Evolutionary conservation across 2,888 invertebrate species (phyloP), one percentile per base, ranked within the genome.

Genomic region (Neoscelio sp.): DNA sequence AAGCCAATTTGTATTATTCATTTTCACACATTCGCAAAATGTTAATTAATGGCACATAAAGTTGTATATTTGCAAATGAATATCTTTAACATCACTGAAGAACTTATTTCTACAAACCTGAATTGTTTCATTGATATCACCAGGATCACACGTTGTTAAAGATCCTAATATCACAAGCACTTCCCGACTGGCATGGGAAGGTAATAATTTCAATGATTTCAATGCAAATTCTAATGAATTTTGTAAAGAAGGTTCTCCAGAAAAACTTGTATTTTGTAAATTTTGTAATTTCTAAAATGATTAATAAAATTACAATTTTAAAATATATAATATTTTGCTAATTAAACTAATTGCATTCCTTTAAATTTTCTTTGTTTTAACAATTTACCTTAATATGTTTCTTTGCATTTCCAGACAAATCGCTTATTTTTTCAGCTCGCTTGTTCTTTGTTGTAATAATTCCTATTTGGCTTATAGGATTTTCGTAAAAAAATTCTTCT

Each of bases 401-500:
- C 74, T 95, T 94, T 1, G 94, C 92, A 89, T 96, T 96, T 84
- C 99, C 99, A 77, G 97, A 96, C 30, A 99, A 92, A 82, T 98
- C 98, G 42, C 96, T 95, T 2, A 98, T 91, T 91, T 96, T 97
- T 87, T 99, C 99, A 0, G 98, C 98, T 83, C 98, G 92, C 91
- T 99, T 99, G 88, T 98, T 98, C 86, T 96, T 95, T 87, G 98
- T 95, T 6, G 95, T 92, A 80, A 99, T 95, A 30, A 99, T 92
- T 17, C 99, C 99, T 81, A 99, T 92, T 91, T 99, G 99, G 88
- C 99, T 98, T 60, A 99, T 96, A 6, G 99, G 99, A 91, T 99
- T 99, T 90, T 99, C 98, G 91, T 99, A 99, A 91, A 99, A 99
- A 89, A 97, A 99, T 89, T 99, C 98, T 84, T 98, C 97, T 71